Conservation (phyloP, 37 sponge, comb jelly and placozoan species). For the Trichoplax adhaerens region DNA sequence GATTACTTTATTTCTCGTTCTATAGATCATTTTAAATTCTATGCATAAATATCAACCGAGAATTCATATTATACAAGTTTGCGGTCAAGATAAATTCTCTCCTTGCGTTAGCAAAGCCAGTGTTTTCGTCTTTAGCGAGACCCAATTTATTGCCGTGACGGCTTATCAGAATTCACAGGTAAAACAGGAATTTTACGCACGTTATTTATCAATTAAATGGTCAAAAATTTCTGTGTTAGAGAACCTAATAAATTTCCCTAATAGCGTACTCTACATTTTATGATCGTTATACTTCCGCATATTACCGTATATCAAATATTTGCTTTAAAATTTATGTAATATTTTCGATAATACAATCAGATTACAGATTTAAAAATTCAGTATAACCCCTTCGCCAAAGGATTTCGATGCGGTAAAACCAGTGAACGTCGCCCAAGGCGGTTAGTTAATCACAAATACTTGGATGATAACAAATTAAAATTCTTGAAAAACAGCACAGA, state of each 20-base stretch:
- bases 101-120: too few species aligned
- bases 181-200: background rate
- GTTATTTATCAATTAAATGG: too few species aligned
- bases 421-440: too few species aligned
- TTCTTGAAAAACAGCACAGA: too few species aligned
- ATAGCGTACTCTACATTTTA: too few species aligned
- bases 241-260: too few species aligned
- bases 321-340: background rate
- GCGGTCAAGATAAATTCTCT: too few species aligned
- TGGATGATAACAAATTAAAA: too few species aligned
- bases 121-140: background rate
- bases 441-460: too few species aligned
- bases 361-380: constrained; percentile 11
- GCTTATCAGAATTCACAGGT: constrained; percentile 14
- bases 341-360: background rate
- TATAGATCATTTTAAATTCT: constrained; percentile 13
- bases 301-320: too few species aligned
- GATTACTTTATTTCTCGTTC: constrained; percentile 1
- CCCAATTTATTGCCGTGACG: constrained; percentile 8
- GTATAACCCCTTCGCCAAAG: constrained; percentile 9
- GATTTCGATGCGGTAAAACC: constrained; percentile 3
- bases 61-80: background rate
- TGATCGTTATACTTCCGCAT: too few species aligned
- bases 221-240: too few species aligned
- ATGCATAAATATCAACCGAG: constrained; percentile 12